Conservation (phyloP, 2,113 vertebrate genomes). For the Toxostoma redivivum region DNA sequence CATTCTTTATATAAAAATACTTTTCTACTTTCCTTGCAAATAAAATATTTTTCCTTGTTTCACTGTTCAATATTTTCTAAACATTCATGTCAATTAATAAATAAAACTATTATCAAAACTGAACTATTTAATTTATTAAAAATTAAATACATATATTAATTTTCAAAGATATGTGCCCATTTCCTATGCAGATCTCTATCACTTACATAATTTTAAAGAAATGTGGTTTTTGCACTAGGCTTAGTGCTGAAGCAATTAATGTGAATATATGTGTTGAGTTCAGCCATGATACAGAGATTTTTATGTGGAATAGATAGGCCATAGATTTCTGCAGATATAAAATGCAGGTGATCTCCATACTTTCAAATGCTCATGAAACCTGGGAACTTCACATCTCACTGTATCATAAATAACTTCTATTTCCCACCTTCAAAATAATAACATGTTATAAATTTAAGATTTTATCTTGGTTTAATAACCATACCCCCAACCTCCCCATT, state of each 20-base stretch:
- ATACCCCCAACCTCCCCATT: background rate
- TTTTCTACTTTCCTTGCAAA: background rate
- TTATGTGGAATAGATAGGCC: background rate
- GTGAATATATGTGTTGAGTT: background rate
- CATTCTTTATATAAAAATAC: background rate
- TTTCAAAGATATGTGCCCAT: background rate
- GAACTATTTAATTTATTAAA: background rate
- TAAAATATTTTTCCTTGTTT: background rate
- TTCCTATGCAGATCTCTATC: background rate
- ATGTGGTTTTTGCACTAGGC: background rate
- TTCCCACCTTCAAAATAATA: background rate
- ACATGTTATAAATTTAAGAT: background rate
- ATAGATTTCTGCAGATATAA: background rate
- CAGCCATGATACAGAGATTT: background rate
- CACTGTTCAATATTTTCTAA: background rate
- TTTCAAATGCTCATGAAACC: background rate
- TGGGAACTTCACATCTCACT: fast-evolving
- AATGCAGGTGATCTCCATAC: background rate
- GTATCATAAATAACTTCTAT: background rate
- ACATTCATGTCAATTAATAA: background rate
- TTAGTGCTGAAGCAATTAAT: background rate
- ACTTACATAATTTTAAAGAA: background rate
- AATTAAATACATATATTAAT: background rate
- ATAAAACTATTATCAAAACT: background rate
- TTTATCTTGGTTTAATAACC: background rate